These are phyloP conservation scores for Papilio helenus DNA, from an alignment of 1,140 invertebrate species.

Conservation along the genomic window DNA sequence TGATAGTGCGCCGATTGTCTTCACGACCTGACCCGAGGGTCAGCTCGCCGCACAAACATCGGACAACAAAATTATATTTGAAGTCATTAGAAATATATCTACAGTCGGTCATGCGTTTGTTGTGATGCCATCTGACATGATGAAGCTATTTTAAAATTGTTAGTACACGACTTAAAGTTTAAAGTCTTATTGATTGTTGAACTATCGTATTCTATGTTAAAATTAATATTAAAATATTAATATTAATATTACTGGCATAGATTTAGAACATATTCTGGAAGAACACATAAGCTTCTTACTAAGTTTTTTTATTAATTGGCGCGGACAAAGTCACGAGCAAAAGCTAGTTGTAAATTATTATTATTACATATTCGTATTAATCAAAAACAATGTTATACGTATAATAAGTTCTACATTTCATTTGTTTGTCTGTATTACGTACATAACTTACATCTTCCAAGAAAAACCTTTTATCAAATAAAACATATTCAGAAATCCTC, in stretches of 20 bases:
- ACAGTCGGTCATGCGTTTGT: background rate
- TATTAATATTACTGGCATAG: too few species aligned
- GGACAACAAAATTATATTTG: conserved; percentile 12
- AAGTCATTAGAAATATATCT: conserved; percentile 10
- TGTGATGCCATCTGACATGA: background rate
- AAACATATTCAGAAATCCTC: background rate
- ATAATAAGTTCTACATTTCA: too few species aligned
- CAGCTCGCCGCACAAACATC: conserved; percentile 47
- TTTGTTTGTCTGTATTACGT: background rate
- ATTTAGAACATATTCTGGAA: too few species aligned
- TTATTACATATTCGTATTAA: too few species aligned
- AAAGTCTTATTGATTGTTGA: background rate
- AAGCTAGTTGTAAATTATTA: too few species aligned
- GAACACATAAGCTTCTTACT: too few species aligned
- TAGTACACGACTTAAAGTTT: background rate
- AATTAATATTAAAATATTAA: too few species aligned
- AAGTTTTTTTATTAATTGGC: too few species aligned
- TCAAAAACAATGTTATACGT: too few species aligned
- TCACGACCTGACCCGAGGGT: conserved; percentile 57
- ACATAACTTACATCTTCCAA: background rate
- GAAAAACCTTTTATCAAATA: background rate
- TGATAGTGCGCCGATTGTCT: conserved; percentile 44
- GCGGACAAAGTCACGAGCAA: too few species aligned
- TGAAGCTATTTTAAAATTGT: conserved; percentile 18
- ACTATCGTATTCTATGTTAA: background rate